Evolutionary conservation across 2,797 vertebrate genomes (phyloP), one percentile per base, ranked within the genome.

Genomic region (Poeciliopsis presidionis): DNA sequence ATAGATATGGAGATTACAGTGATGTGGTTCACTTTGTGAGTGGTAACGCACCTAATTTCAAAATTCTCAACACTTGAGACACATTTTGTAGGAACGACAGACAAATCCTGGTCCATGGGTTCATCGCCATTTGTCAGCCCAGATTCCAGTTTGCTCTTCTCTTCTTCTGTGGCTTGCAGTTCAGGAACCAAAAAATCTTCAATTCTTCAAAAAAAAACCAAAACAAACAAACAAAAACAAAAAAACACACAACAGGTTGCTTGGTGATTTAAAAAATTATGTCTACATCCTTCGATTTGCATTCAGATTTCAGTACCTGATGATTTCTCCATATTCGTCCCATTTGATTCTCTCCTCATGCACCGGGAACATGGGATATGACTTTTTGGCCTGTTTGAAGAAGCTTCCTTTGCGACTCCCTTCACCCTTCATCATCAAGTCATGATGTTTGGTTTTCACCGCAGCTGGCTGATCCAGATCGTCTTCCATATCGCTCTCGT

Each of bases 381-480:
- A 98, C 86, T 99, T 99, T 85, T 99, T 99, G 45, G 98, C 98
- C 90, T 99, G 98, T 91, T 99, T 99, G 95, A 99, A 99, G 95
- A 99, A 99, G 74, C 98, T 97, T 87, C 98, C 98, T 90, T 99
- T 99, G 12, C 98, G 96, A 85, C 91, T 97, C 0, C 98, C 97
- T 93, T 99, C 98, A 0, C 96, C 96, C 91, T 99, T 99, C 98
- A 99, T 99, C 98, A 99, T 99, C 91, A 99, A 92, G 92, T 99
- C 98, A 7, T 96, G 96, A 67, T 99, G 98, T 90, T 99, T 99
- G 47, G 94, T 96, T 93, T 99, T 99, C 76, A 97, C 96, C 0
- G 90, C 88, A 0, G 96, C 94, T 0, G 97, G 97, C 87, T 98
- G 97, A 93, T 99, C 98, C 72, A 98, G 93, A 78, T 99, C 98